These are phyloP conservation scores for Idaea dimidiata DNA, from an alignment of 2,888 invertebrate genomes.

Conservation along the genomic window DNA sequence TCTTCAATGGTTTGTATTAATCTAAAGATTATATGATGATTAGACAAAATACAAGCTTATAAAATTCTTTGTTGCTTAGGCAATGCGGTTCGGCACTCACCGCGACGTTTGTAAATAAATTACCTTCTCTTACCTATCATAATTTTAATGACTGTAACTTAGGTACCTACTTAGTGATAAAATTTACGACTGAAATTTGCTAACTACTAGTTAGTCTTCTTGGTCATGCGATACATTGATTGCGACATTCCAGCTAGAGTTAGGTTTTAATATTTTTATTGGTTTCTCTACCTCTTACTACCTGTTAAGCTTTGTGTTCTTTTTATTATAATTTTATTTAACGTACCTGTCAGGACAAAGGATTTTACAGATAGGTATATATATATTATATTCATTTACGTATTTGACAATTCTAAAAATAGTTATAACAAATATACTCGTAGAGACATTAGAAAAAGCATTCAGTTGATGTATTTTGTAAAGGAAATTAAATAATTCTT, in stretches of 20 bases:
- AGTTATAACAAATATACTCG: no score
- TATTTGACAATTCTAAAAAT: no score
- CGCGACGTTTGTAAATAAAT: not conserved
- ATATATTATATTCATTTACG: no score
- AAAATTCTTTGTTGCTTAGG: no score
- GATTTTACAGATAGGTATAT: no score
- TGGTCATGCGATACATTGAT: not conserved
- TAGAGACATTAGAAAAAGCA: no score
- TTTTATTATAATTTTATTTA: no score
- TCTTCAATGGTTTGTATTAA: no score
- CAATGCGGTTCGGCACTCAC: constrained; percentile 7
- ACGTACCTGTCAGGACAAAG: no score
- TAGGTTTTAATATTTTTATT: not conserved
- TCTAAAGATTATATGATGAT: constrained; percentile 21
- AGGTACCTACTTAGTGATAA: not conserved
- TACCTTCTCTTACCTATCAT: not conserved
- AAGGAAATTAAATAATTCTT: no score
- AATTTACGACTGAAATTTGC: not conserved
- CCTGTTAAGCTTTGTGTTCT: no score
- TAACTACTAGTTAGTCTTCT: not conserved
- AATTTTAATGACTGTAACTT: not conserved
- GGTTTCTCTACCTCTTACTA: not conserved
- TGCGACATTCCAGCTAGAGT: not conserved
- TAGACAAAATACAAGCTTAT: not conserved
- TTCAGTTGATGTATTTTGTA: no score